phyloP scores from a whole-genome alignment of 2,113 vertebrate species.

The Typhlomys cinereus region DNA sequence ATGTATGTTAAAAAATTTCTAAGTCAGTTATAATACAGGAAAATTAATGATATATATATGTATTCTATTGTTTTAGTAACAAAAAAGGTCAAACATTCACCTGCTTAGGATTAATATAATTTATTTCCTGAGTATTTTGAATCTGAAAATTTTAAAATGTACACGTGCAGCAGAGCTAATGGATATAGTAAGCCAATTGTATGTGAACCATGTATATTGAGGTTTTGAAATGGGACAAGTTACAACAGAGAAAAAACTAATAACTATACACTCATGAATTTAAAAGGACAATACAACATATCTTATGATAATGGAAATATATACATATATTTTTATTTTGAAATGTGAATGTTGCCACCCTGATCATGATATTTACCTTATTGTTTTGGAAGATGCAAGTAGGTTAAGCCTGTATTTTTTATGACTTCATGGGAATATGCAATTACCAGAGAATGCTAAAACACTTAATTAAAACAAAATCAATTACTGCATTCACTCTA shows the following conservation, averaged over 20 bases:
- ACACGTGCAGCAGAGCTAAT: background rate
- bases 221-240: background rate
- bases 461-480: background rate
- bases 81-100: background rate
- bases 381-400: background rate
- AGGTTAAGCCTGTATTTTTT: background rate
- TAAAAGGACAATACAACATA: background rate
- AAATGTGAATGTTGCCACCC: background rate
- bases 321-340: background rate
- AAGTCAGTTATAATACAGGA: background rate
- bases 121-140: background rate
- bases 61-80: background rate
- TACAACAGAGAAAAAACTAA: background rate
- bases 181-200: background rate
- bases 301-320: background rate
- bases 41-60: background rate
- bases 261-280: background rate
- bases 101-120: background rate
- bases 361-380: background rate
- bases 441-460: background rate
- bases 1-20: background rate
- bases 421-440: background rate
- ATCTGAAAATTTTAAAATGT: background rate
- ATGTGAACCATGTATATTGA: background rate
- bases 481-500: conserved; percentile 11